Conservation (phyloP, 2,888 invertebrate species). For the Pimpla rufipes region DNA sequence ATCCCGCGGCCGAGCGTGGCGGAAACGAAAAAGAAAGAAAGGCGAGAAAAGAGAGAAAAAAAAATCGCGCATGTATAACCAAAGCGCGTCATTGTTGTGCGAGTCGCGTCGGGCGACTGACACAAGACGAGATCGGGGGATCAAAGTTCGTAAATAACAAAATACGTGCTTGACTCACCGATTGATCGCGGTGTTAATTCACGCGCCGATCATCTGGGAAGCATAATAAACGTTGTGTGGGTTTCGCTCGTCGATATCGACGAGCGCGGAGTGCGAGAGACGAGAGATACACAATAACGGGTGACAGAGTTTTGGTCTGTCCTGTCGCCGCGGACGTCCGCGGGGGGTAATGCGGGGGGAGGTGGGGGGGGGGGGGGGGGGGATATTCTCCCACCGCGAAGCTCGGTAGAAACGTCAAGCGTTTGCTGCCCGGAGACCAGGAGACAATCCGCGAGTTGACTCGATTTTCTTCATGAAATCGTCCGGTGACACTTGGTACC, state of each 20-base stretch:
- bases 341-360: conserved; percentile 14
- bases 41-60: background rate
- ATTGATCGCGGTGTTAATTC: conserved; percentile 61
- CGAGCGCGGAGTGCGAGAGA: conserved; percentile 25
- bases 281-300: background rate
- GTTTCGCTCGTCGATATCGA: conserved; percentile 22
- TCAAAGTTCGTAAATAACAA: conserved; percentile 35
- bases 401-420: conserved; percentile 56
- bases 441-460: conserved; percentile 65
- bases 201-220: conserved; percentile 67
- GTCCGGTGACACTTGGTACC: conserved; percentile 54
- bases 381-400: conserved; percentile 39
- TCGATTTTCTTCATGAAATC: conserved; percentile 58
- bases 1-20: background rate
- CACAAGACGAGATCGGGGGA: background rate
- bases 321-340: conserved; percentile 1
- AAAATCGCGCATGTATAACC: background rate
- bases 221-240: conserved; percentile 52
- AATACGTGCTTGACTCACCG: conserved; percentile 51
- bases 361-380: too few relatives aligned
- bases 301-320: background rate
- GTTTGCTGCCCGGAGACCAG: background rate
- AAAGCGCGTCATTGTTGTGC: background rate
- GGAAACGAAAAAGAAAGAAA: too few relatives aligned
- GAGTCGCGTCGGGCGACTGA: background rate